Evolutionary conservation across 1,140 invertebrate genomes (phyloP).

Genomic region (Aethina tumida): DNA sequence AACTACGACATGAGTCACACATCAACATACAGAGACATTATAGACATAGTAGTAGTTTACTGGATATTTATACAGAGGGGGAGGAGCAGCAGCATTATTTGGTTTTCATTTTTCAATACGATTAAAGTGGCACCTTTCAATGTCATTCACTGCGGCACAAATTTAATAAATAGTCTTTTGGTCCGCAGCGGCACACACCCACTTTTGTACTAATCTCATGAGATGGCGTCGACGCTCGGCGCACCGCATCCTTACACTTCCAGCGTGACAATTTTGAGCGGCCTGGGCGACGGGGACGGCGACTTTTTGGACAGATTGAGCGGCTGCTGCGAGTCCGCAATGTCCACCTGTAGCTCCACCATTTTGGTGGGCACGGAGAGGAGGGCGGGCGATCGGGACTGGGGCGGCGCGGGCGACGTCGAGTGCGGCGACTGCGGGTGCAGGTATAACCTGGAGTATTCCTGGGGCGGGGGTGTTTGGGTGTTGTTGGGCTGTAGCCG

Average conservation of each 20-base stretch:
- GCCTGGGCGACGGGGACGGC: constrained; percentile 62
- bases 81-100: constrained; percentile 41
- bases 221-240: constrained; percentile 3
- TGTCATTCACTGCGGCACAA: constrained; percentile 10
- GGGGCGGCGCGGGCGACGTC: constrained; percentile 40
- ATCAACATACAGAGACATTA: constrained; percentile 27
- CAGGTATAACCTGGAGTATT: constrained; percentile 36
- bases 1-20: constrained; percentile 23
- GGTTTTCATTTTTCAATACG: constrained; percentile 55
- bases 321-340: constrained; percentile 70
- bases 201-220: constrained; percentile 32
- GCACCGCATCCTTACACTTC: constrained; percentile 44
- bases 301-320: constrained; percentile 83
- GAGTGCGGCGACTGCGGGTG: constrained; percentile 39
- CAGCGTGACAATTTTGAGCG: constrained; percentile 45
- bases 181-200: constrained; percentile 18
- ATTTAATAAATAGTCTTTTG: constrained; percentile 14
- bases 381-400: constrained; percentile 35
- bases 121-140: constrained; percentile 39
- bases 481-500: constrained; percentile 20
- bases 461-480: constrained; percentile 26
- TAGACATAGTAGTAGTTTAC: constrained; percentile 17
- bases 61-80: not conserved
- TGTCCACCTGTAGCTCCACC: constrained; percentile 71
- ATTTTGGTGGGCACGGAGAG: constrained; percentile 40